A percentile compares a stretch with the other conserved stretches of the same genome.
Evolutionary conservation across 2,888 invertebrate genomes (phyloP).

Genomic region (Pachycephus smyrnensis): DNA sequence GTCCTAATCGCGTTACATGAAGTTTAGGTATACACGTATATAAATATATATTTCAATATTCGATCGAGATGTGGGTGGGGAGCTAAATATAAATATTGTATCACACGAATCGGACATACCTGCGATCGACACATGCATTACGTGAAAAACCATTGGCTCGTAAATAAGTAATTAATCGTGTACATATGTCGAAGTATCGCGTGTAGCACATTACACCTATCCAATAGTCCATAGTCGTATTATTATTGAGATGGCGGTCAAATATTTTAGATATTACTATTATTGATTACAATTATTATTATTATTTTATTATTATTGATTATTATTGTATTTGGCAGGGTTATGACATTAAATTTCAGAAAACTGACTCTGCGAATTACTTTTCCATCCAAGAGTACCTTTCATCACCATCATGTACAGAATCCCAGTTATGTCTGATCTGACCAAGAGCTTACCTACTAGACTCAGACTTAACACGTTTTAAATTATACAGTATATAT

Average conservation of each 20-base stretch:
- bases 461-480: neutral
- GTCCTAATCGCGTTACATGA: slow-evolving; percentile 11
- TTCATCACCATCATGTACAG: neutral
- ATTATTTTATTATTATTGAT: slow-evolving; percentile 46
- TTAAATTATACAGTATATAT: neutral
- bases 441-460: neutral
- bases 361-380: slow-evolving; percentile 24
- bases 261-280: slow-evolving; percentile 61
- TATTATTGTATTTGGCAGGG: slow-evolving; percentile 66
- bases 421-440: neutral
- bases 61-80: neutral
- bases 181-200: slow-evolving; percentile 23
- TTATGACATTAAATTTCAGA: slow-evolving; percentile 64
- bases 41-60: neutral
- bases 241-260: slow-evolving; percentile 58
- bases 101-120: neutral
- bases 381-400: neutral
- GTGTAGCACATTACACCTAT: slow-evolving; percentile 36
- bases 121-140: neutral
- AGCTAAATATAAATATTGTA: neutral
- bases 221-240: slow-evolving; percentile 46
- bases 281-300: slow-evolving; percentile 38
- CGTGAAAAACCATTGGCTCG: neutral
- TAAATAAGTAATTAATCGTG: slow-evolving; percentile 21
- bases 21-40: slow-evolving; percentile 5